A percentile compares a stretch with the other conserved stretches of the same genome.
Conservation (phyloP, 2,888 invertebrate genomes). For the Cynaeus angustus region DNA sequence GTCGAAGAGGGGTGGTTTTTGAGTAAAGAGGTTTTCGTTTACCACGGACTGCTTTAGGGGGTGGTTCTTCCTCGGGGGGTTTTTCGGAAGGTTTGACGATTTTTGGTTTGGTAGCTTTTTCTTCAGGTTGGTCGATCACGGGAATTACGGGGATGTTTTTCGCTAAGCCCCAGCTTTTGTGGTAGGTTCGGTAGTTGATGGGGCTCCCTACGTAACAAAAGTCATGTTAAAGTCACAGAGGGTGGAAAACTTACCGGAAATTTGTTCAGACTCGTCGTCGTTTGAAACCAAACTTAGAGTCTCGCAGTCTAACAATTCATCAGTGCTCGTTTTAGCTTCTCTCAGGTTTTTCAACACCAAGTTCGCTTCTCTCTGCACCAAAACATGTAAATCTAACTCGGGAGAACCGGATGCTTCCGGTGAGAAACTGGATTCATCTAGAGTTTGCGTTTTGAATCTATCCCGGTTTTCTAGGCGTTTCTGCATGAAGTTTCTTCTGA, state of each 20-base stretch:
- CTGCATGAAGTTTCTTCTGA: slow-evolving; percentile 71
- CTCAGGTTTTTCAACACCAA: slow-evolving; percentile 74
- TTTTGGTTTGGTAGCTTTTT: slow-evolving; percentile 74
- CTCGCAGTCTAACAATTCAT: slow-evolving; percentile 74
- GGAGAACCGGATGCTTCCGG: slow-evolving; percentile 71
- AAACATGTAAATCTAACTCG: slow-evolving; percentile 70
- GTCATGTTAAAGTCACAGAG: background rate
- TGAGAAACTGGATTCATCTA: slow-evolving; percentile 73
- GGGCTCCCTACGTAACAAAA: slow-evolving; percentile 65
- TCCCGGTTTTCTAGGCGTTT: slow-evolving; percentile 80
- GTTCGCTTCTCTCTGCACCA: slow-evolving; percentile 75
- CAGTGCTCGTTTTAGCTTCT: slow-evolving; percentile 72
- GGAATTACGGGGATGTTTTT: slow-evolving; percentile 72
- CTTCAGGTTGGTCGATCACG: slow-evolving; percentile 63
- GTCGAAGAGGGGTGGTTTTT: slow-evolving; percentile 62
- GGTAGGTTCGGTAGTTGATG: slow-evolving; percentile 76
- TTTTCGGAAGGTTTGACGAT: slow-evolving; percentile 74
- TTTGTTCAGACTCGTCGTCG: slow-evolving; percentile 81
- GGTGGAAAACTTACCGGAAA: slow-evolving; percentile 69
- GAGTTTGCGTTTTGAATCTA: slow-evolving; percentile 82
- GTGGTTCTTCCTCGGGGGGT: slow-evolving; percentile 55
- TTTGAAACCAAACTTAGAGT: slow-evolving; percentile 82
- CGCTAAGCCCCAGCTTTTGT: slow-evolving; percentile 73
- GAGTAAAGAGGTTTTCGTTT: slow-evolving; percentile 80
- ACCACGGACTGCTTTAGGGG: slow-evolving; percentile 73